Conservation (phyloP, 2,888 invertebrate genomes). For the Coelinius sp. region DNA sequence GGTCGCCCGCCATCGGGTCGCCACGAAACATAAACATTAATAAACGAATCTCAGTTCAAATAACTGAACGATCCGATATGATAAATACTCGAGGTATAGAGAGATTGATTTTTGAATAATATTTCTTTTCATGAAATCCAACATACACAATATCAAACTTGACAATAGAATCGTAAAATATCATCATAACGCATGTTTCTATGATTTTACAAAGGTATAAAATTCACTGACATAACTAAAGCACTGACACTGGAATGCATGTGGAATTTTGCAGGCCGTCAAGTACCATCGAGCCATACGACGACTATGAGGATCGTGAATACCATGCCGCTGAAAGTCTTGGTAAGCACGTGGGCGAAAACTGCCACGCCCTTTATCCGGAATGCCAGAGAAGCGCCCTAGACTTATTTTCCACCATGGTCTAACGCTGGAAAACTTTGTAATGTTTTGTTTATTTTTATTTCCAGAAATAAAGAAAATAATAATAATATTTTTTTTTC, state of each 20-base stretch:
- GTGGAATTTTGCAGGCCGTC: conserved; percentile 73
- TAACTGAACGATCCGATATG: no score
- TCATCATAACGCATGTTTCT: not conserved
- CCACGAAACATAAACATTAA: no score
- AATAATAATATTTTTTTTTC: not conserved
- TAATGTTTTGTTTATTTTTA: conserved; percentile 1
- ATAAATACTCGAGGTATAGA: no score
- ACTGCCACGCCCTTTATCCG: conserved; percentile 76
- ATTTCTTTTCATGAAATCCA: not conserved
- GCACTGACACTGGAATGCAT: conserved; percentile 19
- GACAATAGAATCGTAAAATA: conserved; percentile 8
- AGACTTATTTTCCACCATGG: conserved; percentile 72
- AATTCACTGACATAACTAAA: conserved; percentile 11
- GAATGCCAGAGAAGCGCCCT: conserved; percentile 77
- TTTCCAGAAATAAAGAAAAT: not conserved
- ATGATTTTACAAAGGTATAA: conserved; percentile 17
- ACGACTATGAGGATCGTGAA: conserved; percentile 79
- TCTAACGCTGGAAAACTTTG: conserved; percentile 5
- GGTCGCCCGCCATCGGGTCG: no score
- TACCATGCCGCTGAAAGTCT: conserved; percentile 82
- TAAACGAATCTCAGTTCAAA: no score
- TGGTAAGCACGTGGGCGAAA: conserved; percentile 73
- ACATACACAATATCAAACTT: not conserved
- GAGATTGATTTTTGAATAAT: no score
- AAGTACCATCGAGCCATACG: conserved; percentile 77